Base-by-base conservation (phyloP, 2,888 invertebrate genomes). In the Geophilus truncorum region DNA sequence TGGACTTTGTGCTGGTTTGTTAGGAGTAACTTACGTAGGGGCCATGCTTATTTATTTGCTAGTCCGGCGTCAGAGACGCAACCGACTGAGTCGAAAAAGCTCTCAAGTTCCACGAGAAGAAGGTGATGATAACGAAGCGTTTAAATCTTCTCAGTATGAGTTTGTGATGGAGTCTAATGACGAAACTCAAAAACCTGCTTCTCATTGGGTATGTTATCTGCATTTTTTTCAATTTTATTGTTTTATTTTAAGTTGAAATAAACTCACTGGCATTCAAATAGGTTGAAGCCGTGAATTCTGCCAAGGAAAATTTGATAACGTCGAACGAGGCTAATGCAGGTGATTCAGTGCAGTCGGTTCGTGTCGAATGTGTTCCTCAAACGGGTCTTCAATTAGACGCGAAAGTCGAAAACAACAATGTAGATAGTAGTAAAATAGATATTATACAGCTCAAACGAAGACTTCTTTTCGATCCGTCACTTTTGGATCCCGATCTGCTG, bases 21-120 rank as follows among this genome's bases (percentile, higher is more conserved):
- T 95, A n/a, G 94, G 94, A 0, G 89, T 95, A 36, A 93, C 95
- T 84, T 95, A 95, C 87, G 93, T 95, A 21, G 93, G 94, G 0
- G 94, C 94, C 5, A 93, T 95, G 25, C 92, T 94, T 82, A 89
- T 95, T 15, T 95, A 94, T 85, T 86, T 95, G 76, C 93, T 94
- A 86, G 91, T 94, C 83, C 90, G 93, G 84, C 93, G 91, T 86
- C 89, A 91, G 45, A 45, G 57, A 51, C 28, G 57, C 9, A 25
- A 80, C 25, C 77, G 75, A 12, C 10, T 18, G 40, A 34, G 18
- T 12, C 21, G 32, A 12, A 62, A 62, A 7, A 12, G 77, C 32
- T 34, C 32, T 6, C 21, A 40, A 77, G 77, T 34, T 30, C 77
- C 36, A n/a, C 32, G 77, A 12, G 77, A 40, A 32, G 23, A 25